These are phyloP conservation scores for Rhineura floridana DNA, from an alignment of 2,113 vertebrate species.

Conservation along the genomic window DNA sequence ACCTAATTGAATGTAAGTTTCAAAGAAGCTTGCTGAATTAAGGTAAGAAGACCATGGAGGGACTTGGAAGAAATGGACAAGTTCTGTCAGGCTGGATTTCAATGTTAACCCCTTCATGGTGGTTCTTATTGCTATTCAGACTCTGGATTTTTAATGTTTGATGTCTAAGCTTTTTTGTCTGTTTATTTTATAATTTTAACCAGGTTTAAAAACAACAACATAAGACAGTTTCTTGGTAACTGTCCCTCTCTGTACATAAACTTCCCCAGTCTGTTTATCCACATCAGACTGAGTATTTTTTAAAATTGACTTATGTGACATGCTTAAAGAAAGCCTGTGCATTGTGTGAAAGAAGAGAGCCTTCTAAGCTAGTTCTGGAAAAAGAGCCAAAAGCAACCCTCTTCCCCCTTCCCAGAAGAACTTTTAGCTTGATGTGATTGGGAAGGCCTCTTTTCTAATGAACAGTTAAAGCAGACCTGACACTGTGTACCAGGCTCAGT, in stretches of 20 bases:
- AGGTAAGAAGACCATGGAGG: background rate
- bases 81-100: slow-evolving; percentile 3
- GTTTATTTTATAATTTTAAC: background rate
- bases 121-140: background rate
- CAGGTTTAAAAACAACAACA: background rate
- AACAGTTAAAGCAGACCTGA: background rate
- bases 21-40: background rate
- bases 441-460: slow-evolving; percentile 23
- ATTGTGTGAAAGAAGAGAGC: no score
- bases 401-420: background rate
- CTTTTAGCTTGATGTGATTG: slow-evolving; percentile 13
- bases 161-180: background rate
- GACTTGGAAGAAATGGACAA: background rate
- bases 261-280: background rate
- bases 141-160: background rate
- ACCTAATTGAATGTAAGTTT: background rate
- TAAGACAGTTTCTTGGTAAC: background rate
- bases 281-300: background rate
- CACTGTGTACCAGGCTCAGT: background rate
- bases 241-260: background rate
- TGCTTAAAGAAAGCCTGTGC: background rate
- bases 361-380: background rate
- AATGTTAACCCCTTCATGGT: background rate
- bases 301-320: background rate
- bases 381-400: background rate